These are phyloP conservation scores for Vidua macroura DNA, from an alignment of 2,113 vertebrate genomes.

Conservation along the genomic window DNA sequence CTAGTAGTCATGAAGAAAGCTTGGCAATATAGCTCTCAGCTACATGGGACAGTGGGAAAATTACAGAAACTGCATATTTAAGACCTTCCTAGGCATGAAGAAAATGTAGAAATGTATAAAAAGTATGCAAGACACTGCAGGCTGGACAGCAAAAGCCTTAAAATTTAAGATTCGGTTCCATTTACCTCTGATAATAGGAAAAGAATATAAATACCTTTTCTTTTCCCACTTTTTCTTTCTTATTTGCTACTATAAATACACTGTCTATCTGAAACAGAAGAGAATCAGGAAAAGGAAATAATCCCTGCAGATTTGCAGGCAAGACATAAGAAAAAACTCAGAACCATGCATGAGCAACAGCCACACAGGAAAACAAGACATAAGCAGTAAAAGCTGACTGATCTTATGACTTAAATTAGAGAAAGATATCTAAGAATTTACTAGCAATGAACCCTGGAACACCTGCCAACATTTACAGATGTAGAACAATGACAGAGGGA, in stretches of 20 bases:
- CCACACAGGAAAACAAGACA: neutral
- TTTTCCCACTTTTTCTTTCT: neutral
- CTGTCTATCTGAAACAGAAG: neutral
- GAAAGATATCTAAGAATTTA: neutral
- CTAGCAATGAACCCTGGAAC: neutral
- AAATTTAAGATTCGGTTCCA: neutral
- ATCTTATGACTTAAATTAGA: neutral
- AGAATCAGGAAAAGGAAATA: neutral
- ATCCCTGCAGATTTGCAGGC: neutral
- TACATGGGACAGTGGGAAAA: neutral
- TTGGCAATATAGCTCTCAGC: neutral
- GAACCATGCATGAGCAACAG: neutral
- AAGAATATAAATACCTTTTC: neutral
- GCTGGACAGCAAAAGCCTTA: neutral
- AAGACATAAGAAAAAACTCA: neutral
- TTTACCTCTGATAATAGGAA: neutral
- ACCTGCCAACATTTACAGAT: neutral
- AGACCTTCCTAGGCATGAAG: neutral
- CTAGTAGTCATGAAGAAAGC: neutral
- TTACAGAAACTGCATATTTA: neutral
- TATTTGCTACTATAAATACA: neutral
- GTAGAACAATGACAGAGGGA: neutral
- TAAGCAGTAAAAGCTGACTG: neutral
- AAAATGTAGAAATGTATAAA: neutral
- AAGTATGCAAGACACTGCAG: neutral